Evolutionary conservation across 2,797 vertebrate genomes (phyloP), one percentile per base, ranked within the genome.

Genomic region (Gymnothorax reevesii): DNA sequence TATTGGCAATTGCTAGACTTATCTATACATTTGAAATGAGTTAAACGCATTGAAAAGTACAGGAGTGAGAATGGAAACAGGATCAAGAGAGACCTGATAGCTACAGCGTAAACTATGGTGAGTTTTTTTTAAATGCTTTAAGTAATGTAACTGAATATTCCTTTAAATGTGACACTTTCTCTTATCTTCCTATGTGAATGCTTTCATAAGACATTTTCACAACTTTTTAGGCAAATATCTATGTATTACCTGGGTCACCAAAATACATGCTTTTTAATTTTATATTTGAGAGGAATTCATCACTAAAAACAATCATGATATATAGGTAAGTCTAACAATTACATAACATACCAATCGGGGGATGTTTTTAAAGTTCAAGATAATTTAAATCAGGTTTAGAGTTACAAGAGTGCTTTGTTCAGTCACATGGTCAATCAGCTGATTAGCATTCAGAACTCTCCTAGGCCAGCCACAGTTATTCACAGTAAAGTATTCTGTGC

Each of bases 11-110:
- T 89, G 92, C 93, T 92, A 94, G 91, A 93, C 94, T 95, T 89
- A 91, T 94, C 94, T 94, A 94, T 93, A 92, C 90, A 89, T 93
- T 93, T 89, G 87, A 90, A 92, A 87, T 84, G 75, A 27, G 42
- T 86, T 83, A 86, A 92, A 95, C 93, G 93, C 85, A 90, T 90
- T 91, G 90, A 88, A 87, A 27, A 60, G 89, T 17, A 83, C 83
- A 80, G 88, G 4, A 86, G 55, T 82, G 83, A 90, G 89, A 66
- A 95, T 95, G 93, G 91, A 92, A 54, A 17, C 77, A 80, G 49
- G 91, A 93, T 15, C 82, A 88, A 88, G 88, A 88, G 84, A 91
- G 88, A 92, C 77, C 77, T n/a, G 9, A 55, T 64, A 64, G 82
- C 15, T 54, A 82, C 80, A 87, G 57, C 84, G 82, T 82, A 84